Conservation (phyloP, 1,140 invertebrate species). For the Hyposmocoma kahamanoa region DNA sequence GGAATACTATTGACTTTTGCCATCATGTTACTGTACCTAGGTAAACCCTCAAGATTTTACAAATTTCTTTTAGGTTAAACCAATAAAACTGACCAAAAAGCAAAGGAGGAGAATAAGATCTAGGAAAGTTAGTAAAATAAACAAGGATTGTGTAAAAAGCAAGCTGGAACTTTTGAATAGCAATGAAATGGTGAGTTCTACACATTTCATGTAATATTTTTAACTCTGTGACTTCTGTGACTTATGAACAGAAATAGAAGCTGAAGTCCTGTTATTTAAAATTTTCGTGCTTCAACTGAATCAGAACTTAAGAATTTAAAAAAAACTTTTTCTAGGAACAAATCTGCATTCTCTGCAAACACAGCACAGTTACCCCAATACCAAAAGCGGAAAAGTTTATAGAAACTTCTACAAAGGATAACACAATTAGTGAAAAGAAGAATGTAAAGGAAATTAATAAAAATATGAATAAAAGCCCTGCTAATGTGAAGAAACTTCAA, state of each 20-base stretch:
- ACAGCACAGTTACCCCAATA: constrained; percentile 24
- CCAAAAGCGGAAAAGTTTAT: constrained; percentile 24
- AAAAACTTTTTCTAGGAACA: constrained; percentile 37
- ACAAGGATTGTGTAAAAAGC: constrained; percentile 14
- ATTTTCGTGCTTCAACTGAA: no score
- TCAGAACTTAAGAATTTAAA: constrained; percentile 6
- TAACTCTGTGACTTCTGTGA: no score
- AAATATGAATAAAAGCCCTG: no score
- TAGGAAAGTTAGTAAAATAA: constrained; percentile 16
- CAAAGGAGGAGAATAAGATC: constrained; percentile 41
- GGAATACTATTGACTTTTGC: no score
- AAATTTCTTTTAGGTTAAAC: constrained; percentile 24
- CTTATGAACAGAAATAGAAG: no score
- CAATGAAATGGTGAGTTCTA: constrained; percentile 45
- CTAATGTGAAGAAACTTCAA: constrained; percentile 4
- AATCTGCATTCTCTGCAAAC: constrained; percentile 46
- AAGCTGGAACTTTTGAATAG: constrained; percentile 28
- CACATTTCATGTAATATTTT: neutral
- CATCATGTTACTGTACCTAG: no score
- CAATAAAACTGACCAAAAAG: constrained; percentile 40
- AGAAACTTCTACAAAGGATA: neutral
- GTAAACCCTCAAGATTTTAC: no score
- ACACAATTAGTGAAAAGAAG: neutral
- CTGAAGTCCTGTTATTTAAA: no score
- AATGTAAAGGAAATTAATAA: constrained; percentile 10